Conservation (phyloP, 2,113 vertebrate genomes). For the Neodon shergylaensis region DNA sequence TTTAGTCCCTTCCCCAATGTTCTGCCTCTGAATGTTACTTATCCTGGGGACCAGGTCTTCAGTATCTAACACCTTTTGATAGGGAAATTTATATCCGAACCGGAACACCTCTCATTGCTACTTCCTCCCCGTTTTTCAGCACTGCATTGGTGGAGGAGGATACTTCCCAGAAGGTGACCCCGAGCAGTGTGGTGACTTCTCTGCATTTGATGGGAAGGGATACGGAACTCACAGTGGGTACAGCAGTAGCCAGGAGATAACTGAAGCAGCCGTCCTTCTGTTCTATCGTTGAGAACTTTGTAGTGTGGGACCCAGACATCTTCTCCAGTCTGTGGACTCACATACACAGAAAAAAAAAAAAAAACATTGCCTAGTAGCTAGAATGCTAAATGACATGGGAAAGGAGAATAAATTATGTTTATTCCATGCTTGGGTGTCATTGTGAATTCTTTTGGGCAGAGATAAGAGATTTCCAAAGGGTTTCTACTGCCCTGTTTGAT, state of each 20-base stretch:
- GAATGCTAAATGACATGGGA: neutral
- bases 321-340: neutral
- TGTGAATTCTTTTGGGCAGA: neutral
- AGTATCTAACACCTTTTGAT: neutral
- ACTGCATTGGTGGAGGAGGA: constrained; percentile 76
- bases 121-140: constrained; percentile 29
- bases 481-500: neutral
- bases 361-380: neutral
- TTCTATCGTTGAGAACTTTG: constrained; percentile 65
- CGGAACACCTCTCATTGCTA: neutral
- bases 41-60: neutral
- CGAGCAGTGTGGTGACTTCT: constrained; percentile 74
- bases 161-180: constrained; percentile 62
- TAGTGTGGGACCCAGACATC: no score
- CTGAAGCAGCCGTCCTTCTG: constrained; percentile 56
- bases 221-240: constrained; percentile 50
- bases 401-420: neutral
- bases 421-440: neutral
- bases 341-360: neutral
- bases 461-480: neutral
- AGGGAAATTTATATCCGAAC: neutral
- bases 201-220: constrained; percentile 71
- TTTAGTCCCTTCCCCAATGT: neutral
- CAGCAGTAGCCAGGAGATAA: constrained; percentile 54
- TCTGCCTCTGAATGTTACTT: neutral